phyloP scores from a whole-genome alignment of 2,888 invertebrate species.

The Volucella inanis region DNA sequence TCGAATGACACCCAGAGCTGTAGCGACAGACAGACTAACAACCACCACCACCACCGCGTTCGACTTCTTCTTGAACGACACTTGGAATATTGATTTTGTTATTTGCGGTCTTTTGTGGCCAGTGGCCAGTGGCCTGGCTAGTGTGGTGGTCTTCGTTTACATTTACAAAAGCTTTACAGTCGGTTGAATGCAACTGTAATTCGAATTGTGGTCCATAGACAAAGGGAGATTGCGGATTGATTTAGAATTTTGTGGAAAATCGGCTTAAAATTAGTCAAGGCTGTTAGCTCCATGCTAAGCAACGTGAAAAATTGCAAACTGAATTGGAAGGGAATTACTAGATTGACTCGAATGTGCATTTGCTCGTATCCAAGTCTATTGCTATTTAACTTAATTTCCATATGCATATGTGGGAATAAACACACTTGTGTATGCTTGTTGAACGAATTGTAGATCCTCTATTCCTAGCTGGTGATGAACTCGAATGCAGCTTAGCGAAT shows the following conservation, averaged over 20 bases:
- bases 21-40: constrained; percentile 11
- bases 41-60: constrained; percentile 13
- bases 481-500: too few species aligned
- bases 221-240: constrained; percentile 20
- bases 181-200: constrained; percentile 53
- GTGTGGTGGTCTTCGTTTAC: constrained; percentile 45
- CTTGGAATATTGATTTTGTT: constrained; percentile 66
- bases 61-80: constrained; percentile 45
- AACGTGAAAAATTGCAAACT: constrained; percentile 26
- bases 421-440: too few species aligned
- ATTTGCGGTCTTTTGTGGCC: constrained; percentile 40
- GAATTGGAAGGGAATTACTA: constrained; percentile 1
- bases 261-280: constrained; percentile 44
- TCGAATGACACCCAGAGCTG: constrained; percentile 34
- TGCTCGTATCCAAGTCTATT: too few species aligned
- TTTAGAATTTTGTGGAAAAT: constrained; percentile 57
- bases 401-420: too few species aligned
- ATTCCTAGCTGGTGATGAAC: too few species aligned
- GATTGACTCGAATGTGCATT: neutral
- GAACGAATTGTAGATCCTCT: too few species aligned
- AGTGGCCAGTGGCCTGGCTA: constrained; percentile 21
- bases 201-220: constrained; percentile 7
- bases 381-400: too few species aligned
- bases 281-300: constrained; percentile 25
- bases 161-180: constrained; percentile 64